Conservation (phyloP, 2,113 vertebrate species). For the Corythaeola cristata region DNA sequence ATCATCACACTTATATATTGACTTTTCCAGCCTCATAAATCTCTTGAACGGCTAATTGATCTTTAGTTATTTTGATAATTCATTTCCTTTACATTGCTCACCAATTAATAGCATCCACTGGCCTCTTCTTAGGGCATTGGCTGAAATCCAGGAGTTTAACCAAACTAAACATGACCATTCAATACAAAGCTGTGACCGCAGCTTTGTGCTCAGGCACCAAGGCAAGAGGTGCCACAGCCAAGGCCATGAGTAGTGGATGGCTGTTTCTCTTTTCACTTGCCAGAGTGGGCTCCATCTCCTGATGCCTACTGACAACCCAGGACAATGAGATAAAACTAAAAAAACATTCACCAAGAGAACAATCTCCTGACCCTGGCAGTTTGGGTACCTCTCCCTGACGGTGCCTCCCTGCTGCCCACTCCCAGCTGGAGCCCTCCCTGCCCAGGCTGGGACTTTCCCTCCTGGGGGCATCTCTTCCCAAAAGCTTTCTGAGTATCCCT, state of each 20-base stretch:
- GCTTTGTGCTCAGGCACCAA: neutral
- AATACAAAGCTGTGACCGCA: neutral
- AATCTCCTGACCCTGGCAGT: neutral
- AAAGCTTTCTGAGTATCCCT: neutral
- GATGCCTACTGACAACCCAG: neutral
- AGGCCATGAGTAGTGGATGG: accelerated
- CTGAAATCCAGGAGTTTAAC: neutral
- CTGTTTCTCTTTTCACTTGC: neutral
- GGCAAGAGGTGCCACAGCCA: neutral
- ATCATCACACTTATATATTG: neutral
- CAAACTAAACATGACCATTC: neutral
- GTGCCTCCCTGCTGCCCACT: neutral
- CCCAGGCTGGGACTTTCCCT: neutral
- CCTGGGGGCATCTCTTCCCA: neutral
- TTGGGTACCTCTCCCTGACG: neutral
- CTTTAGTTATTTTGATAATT: neutral
- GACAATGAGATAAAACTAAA: neutral
- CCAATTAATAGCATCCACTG: neutral
- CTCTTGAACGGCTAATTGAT: neutral
- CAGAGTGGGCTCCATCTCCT: neutral
- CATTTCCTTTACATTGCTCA: neutral
- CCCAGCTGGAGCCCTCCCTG: neutral
- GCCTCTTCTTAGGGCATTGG: neutral
- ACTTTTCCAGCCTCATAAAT: neutral
- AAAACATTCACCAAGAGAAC: neutral